Evolutionary conservation across 1,140 invertebrate species (phyloP).

Genomic region (Paraescarpia echinospica): DNA sequence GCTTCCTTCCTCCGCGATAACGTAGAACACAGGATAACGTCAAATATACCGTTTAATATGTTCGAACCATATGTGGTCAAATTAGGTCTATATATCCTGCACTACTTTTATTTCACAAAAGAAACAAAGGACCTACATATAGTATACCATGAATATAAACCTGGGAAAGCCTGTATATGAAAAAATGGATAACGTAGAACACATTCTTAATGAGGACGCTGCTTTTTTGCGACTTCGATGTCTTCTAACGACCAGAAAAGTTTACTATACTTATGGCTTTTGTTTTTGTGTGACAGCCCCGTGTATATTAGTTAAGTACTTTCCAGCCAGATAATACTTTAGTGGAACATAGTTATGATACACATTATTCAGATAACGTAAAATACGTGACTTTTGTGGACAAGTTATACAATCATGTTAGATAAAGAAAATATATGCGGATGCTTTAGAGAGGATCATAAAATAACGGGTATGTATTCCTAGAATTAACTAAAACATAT

Average conservation of each 20-base stretch:
- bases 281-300: no score
- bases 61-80: background rate
- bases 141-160: no score
- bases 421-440: background rate
- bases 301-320: background rate
- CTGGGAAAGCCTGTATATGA: no score
- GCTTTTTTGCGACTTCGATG: background rate
- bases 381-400: no score
- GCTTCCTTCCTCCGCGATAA: no score
- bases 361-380: no score
- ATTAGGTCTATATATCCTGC: background rate
- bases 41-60: background rate
- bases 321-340: background rate
- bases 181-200: no score
- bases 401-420: background rate
- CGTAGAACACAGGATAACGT: no score
- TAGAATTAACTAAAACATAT: constrained; percentile 10
- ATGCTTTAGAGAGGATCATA: background rate
- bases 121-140: no score
- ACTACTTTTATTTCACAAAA: background rate
- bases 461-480: no score
- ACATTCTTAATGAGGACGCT: no score
- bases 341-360: background rate
- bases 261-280: background rate
- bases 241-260: background rate